These are phyloP conservation scores for Chiloscyllium plagiosum DNA, from an alignment of 2,113 vertebrate species.

Conservation along the genomic window DNA sequence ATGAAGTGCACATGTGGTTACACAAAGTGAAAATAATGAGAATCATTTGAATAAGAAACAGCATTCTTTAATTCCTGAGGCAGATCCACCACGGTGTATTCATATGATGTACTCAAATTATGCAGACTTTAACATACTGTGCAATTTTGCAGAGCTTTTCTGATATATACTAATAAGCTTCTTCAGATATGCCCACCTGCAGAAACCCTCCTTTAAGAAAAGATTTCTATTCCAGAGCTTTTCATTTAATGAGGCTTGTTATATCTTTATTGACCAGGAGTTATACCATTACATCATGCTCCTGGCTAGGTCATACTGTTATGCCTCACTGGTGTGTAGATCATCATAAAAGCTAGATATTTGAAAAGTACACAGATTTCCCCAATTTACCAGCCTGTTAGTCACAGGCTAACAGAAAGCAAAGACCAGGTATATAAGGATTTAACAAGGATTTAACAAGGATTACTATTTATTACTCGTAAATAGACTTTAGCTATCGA, in stretches of 20 bases:
- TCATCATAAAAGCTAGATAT: too few relatives aligned
- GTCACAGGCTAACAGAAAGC: too few relatives aligned
- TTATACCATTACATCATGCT: background rate
- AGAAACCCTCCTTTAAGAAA: background rate
- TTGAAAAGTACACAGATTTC: too few relatives aligned
- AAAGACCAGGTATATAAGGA: too few relatives aligned
- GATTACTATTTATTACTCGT: too few relatives aligned
- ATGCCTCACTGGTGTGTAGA: too few relatives aligned
- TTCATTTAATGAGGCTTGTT: background rate
- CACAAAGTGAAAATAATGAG: background rate
- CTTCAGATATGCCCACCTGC: too few relatives aligned
- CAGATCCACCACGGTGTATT: background rate
- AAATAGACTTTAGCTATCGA: too few relatives aligned
- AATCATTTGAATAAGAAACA: background rate
- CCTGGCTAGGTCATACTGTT: background rate
- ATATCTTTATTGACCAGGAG: background rate
- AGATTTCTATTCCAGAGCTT: background rate
- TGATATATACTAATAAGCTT: background rate
- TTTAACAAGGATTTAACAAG: too few relatives aligned
- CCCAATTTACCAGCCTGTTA: too few relatives aligned
- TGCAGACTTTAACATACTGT: background rate
- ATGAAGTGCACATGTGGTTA: background rate
- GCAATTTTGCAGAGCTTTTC: background rate
- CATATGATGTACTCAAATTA: background rate
- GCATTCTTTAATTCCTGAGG: background rate